A percentile compares a stretch with the other conserved stretches of the same genome.
Evolutionary conservation across 2,888 invertebrate genomes (phyloP).

Genomic region (Apamea anceps): DNA sequence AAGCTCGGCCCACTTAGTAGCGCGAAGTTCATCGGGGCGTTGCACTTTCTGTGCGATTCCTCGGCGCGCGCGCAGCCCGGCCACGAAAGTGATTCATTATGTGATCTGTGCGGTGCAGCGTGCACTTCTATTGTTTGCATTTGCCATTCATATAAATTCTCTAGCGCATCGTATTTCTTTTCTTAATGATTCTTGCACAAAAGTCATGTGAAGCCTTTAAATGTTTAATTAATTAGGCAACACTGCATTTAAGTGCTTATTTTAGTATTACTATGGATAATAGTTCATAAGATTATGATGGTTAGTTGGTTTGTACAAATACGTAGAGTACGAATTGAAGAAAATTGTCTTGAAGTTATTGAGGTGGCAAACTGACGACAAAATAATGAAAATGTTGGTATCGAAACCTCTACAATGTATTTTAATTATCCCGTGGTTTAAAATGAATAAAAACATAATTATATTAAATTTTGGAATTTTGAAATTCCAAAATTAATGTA

Average conservation of each 20-base stretch:
- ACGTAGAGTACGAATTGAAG: not conserved
- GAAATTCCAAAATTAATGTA: constrained; percentile 30
- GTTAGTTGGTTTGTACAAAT: not conserved
- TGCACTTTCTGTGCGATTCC: constrained; percentile 85
- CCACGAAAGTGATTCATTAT: constrained; percentile 86
- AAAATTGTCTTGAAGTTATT: not conserved
- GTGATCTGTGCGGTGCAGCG: constrained; percentile 64
- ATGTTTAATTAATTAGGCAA: constrained; percentile 14
- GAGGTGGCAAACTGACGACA: too few species aligned
- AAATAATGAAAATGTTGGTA: not conserved
- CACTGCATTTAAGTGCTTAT: not conserved
- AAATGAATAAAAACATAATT: not conserved
- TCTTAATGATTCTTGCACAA: constrained; percentile 27
- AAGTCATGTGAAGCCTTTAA: constrained; percentile 24
- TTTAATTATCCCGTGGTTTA: not conserved
- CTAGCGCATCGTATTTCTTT: constrained; percentile 40
- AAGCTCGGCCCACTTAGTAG: constrained; percentile 80
- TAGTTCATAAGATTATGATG: not conserved
- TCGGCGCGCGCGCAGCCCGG: constrained; percentile 73
- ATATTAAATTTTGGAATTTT: too few species aligned
- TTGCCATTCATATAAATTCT: constrained; percentile 67
- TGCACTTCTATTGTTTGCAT: constrained; percentile 68
- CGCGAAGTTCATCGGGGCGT: constrained; percentile 88
- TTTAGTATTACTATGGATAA: not conserved
- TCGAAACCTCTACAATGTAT: not conserved